Evolutionary conservation across 2,888 invertebrate species (phyloP).

Genomic region (Heliconius aoede): DNA sequence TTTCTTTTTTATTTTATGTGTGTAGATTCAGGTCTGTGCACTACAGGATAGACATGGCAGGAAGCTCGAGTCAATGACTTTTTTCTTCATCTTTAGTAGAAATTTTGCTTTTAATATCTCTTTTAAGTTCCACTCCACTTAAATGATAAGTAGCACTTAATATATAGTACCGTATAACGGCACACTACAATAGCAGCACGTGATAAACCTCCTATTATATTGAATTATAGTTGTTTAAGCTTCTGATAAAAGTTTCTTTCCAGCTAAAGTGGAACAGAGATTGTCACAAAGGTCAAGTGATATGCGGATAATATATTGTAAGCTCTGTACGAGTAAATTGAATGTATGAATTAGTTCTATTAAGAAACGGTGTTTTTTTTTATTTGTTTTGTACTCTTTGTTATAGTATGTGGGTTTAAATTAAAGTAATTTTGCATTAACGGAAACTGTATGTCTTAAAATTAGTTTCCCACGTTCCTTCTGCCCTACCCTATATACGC

Average conservation of each 20-base stretch:
- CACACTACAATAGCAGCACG: not conserved
- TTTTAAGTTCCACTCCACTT: too few species aligned
- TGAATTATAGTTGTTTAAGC: constrained; percentile 2
- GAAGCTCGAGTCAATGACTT: too few species aligned
- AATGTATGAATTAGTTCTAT: constrained; percentile 3
- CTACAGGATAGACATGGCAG: too few species aligned
- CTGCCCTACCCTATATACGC: too few species aligned
- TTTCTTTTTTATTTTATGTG: too few species aligned
- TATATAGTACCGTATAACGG: constrained; percentile 3
- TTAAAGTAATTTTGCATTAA: too few species aligned
- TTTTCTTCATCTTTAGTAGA: too few species aligned
- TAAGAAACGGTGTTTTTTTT: not conserved
- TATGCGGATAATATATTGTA: not conserved
- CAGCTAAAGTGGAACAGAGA: constrained; percentile 22
- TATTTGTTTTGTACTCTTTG: not conserved
- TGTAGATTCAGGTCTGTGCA: too few species aligned
- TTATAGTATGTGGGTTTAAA: too few species aligned
- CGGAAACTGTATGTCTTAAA: too few species aligned
- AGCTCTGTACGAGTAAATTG: not conserved
- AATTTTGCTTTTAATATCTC: too few species aligned
- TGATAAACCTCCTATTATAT: constrained; percentile 18
- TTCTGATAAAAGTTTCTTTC: constrained; percentile 23
- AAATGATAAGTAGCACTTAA: not conserved
- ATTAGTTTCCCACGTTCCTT: too few species aligned
- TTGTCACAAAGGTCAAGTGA: constrained; percentile 20